A percentile compares a stretch with the other conserved stretches of the same genome.
phyloP scores from a whole-genome alignment of 2,888 invertebrate species.

The Archaeoteleia sp. region DNA sequence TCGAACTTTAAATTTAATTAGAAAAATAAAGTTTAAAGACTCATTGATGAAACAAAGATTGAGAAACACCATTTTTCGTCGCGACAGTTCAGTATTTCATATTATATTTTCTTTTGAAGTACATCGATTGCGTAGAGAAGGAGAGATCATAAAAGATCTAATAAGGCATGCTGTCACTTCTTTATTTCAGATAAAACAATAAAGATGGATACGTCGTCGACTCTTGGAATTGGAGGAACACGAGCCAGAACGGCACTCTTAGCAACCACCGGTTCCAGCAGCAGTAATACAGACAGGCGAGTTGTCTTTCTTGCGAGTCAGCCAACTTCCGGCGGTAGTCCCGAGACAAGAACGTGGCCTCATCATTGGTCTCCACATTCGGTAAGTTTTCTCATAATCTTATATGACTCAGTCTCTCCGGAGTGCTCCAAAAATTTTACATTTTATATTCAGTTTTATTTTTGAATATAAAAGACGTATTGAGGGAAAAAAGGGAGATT shows the following conservation, averaged over 20 bases:
- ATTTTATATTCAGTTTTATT: slow-evolving; percentile 30
- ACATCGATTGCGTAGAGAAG: slow-evolving; percentile 5
- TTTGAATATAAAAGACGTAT: slow-evolving; percentile 16
- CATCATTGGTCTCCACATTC: slow-evolving; percentile 73
- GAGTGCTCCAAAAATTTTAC: slow-evolving; percentile 17
- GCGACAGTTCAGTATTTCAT: slow-evolving; percentile 5
- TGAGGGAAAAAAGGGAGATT: no score
- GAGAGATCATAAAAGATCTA: slow-evolving; percentile 24
- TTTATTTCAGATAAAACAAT: slow-evolving; percentile 47
- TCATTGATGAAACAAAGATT: neutral
- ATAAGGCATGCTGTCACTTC: slow-evolving; percentile 24
- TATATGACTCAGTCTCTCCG: slow-evolving; percentile 25
- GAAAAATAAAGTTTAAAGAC: no score
- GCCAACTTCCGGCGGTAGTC: slow-evolving; percentile 58
- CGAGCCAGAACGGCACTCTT: slow-evolving; percentile 70
- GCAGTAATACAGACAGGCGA: slow-evolving; percentile 69
- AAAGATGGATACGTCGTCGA: slow-evolving; percentile 72
- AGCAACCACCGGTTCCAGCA: slow-evolving; percentile 67
- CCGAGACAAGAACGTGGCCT: slow-evolving; percentile 73
- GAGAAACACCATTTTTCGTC: neutral
- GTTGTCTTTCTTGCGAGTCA: slow-evolving; percentile 72
- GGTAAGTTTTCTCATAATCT: slow-evolving; percentile 61
- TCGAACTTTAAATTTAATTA: slow-evolving; percentile 2
- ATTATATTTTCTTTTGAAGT: slow-evolving; percentile 15
- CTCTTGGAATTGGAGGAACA: slow-evolving; percentile 69